Evolutionary conservation across 2,888 invertebrate genomes (phyloP), one percentile per base, ranked within the genome.

Genomic region (Acleris cristana): DNA sequence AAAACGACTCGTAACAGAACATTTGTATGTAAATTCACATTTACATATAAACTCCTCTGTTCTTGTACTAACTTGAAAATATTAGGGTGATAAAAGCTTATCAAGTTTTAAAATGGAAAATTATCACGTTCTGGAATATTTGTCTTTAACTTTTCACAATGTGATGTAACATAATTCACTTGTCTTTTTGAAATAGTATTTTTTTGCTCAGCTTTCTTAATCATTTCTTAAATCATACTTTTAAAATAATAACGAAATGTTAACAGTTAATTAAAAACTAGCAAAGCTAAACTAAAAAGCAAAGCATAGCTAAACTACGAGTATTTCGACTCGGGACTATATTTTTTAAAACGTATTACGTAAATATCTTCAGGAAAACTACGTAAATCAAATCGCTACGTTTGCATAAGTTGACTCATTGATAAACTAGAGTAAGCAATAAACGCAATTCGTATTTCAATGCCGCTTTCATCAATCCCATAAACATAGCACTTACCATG

Each of bases 401-500:
- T 40, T 40, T 40, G 40, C 14, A 40, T 40, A 14, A 40, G 14
- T 40, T n/a, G 61, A 66, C 61, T 57, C 61, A 62, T 53, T 52
- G 14, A 45, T 34, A 52, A 52, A 45, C 61, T 52, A 61, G 61
- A 56, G 18, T 56, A 18, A 52, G 56, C 56, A n/a, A 53, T 62
- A 62, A 61, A 61, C 34, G 53, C 48, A 49, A 58, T 49, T 53
- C 30, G 19, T 51, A 14, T 21, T 40, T 40, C 52, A 10, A 30
- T 62, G 52, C 49, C 30, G 52, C 62, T 45, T 58, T 67, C 67
- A 67, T 49, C 67, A 56, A 14, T 34, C 40, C 19, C 51, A 49
- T 62, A 45, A 40, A 57, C 53, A 57, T 48, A 56, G 34, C 62
- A 74, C 90, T 90, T 71, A 90, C 89, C 90, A 90, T 90, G 82